Evolutionary conservation across 1,140 invertebrate species (phyloP).

Genomic region (Phocides pigmalion): DNA sequence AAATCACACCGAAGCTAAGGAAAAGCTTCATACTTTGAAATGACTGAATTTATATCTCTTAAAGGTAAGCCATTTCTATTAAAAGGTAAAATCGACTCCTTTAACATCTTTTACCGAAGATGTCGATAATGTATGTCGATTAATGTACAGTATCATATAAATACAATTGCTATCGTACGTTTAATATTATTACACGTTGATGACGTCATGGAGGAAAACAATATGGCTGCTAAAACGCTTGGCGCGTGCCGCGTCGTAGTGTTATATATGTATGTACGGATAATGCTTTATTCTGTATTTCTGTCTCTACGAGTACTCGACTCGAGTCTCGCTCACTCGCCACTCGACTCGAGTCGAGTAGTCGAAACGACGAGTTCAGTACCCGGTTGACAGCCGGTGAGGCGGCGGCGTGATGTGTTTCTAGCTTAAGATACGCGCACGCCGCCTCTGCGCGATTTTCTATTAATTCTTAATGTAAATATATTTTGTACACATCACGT

Average conservation of each 20-base stretch:
- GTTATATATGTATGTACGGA: conserved; percentile 39
- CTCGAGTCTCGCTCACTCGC: conserved; percentile 49
- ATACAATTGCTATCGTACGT: not conserved
- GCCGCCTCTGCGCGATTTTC: conserved; percentile 80
- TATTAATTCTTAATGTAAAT: conserved; percentile 67
- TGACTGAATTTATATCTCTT: too few relatives aligned
- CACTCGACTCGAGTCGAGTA: conserved; percentile 44
- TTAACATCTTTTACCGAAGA: too few relatives aligned
- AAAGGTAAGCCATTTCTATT: too few relatives aligned
- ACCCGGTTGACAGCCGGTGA: conserved; percentile 80
- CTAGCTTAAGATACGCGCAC: conserved; percentile 62
- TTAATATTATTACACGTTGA: conserved; percentile 27
- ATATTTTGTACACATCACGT: conserved; percentile 67
- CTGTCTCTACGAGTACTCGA: conserved; percentile 52
- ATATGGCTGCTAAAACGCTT: conserved; percentile 64
- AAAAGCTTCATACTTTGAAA: too few relatives aligned
- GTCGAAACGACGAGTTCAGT: conserved; percentile 66
- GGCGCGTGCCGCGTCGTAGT: conserved; percentile 49
- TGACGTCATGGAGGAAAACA: conserved; percentile 68
- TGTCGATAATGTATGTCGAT: too few relatives aligned
- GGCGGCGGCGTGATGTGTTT: conserved; percentile 72
- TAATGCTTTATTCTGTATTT: conserved; percentile 5
- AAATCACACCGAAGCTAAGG: too few relatives aligned
- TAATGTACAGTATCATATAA: not conserved
- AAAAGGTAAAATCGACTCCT: too few relatives aligned